phyloP scores from a whole-genome alignment of 2,113 vertebrate species.

The Uropsilus gracilis region DNA sequence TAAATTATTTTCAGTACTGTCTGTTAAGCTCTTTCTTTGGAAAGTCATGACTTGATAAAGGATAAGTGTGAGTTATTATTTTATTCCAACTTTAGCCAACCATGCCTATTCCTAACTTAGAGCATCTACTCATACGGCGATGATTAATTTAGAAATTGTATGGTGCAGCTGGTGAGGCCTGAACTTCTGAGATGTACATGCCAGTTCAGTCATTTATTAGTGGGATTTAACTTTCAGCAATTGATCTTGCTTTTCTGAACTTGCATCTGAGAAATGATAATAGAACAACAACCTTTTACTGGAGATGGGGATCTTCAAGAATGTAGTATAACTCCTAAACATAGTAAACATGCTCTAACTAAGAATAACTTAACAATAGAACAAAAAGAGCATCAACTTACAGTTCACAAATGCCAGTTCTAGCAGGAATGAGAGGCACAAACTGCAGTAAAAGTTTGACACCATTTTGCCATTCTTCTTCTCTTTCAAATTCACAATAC shows the following conservation, averaged over 20 bases:
- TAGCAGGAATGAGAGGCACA: constrained; percentile 91
- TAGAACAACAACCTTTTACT: background rate
- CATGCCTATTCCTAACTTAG: constrained; percentile 35
- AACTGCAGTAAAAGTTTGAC: constrained; percentile 94
- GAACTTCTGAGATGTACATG: background rate
- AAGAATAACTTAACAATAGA: background rate
- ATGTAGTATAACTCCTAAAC: background rate
- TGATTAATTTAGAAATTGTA: background rate
- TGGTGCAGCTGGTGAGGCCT: background rate
- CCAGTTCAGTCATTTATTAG: background rate
- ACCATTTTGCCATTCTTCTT: constrained; percentile 94
- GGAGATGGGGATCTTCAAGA: background rate
- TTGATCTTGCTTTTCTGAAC: constrained; percentile 35
- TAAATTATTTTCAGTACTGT: constrained; percentile 68
- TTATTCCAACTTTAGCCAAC: constrained; percentile 37
- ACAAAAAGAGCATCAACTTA: constrained; percentile 85
- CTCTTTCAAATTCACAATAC: constrained; percentile 95
- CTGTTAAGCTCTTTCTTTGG: constrained; percentile 42
- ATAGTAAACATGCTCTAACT: background rate
- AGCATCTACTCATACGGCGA: background rate
- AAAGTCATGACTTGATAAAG: constrained; percentile 59
- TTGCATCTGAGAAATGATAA: constrained; percentile 32
- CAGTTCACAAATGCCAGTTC: constrained; percentile 90
- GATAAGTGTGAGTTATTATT: constrained; percentile 38
- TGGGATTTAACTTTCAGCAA: background rate